Percentiles rank a stretch among this genome's conserved stretches.
phyloP scores from a whole-genome alignment of 2,113 vertebrate species.

The Ammodytes dubius region DNA sequence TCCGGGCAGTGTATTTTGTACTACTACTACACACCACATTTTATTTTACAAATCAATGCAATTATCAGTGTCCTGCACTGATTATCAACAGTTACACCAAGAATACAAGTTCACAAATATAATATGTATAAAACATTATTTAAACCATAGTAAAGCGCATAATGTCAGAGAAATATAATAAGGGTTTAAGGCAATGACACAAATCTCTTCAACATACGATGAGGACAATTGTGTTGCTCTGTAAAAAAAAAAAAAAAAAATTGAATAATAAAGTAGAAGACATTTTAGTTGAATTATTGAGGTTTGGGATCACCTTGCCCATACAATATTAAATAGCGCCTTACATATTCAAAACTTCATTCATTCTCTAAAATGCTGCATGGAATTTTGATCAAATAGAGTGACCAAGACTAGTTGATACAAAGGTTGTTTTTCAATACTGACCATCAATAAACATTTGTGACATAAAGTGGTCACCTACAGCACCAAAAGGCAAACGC shows the following conservation, averaged over 20 bases:
- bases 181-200: not conserved
- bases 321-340: constrained; percentile 29
- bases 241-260: not conserved
- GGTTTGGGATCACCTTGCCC: constrained; percentile 20
- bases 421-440: not conserved
- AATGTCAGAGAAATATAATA: not conserved
- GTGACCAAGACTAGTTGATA: not conserved
- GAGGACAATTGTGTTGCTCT: not conserved
- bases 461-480: not conserved
- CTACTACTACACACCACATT: constrained; percentile 22
- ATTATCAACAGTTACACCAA: constrained; percentile 24
- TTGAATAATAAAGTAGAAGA: not conserved
- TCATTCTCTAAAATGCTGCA: constrained; percentile 7
- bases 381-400: not conserved
- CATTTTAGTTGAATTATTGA: not conserved
- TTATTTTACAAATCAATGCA: constrained; percentile 36
- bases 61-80: constrained; percentile 73
- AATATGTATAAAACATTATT: constrained; percentile 26
- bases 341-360: not conserved
- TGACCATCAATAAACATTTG: not conserved
- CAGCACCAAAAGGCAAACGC: not conserved
- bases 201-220: constrained; percentile 5
- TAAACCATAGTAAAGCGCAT: not conserved
- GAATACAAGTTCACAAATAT: constrained; percentile 28
- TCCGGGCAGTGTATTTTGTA: not conserved